Percentiles rank a stretch among this genome's conserved stretches.
Evolutionary conservation across 2,888 invertebrate genomes (phyloP).

Genomic region (Spilosoma lubricipeda): DNA sequence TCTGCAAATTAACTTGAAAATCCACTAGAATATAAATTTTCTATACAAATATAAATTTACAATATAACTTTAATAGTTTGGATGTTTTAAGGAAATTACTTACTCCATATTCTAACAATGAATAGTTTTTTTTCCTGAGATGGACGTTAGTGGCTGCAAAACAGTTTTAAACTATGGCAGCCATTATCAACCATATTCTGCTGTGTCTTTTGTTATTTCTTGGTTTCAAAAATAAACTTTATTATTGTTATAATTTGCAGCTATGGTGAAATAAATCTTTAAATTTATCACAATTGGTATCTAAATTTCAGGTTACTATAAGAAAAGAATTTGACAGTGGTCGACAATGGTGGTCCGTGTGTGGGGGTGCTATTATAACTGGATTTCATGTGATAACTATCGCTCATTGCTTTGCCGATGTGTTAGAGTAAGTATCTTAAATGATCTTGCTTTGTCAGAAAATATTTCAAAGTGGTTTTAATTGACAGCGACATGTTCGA

Average conservation of each 20-base stretch:
- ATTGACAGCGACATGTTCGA: no score
- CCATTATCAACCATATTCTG: no score
- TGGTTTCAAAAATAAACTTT: no score
- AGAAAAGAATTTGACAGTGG: slow-evolving; percentile 27
- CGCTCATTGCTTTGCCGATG: slow-evolving; percentile 12
- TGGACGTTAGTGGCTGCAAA: not conserved
- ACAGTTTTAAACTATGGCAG: no score
- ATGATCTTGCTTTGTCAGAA: not conserved
- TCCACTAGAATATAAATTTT: no score
- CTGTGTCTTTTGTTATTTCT: no score
- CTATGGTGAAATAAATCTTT: not conserved
- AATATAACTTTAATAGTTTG: no score
- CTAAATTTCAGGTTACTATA: slow-evolving; percentile 12
- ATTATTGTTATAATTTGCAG: not conserved
- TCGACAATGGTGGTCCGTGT: slow-evolving; percentile 48
- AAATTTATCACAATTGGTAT: not conserved
- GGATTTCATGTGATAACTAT: slow-evolving; percentile 48
- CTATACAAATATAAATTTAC: no score
- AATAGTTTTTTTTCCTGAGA: no score
- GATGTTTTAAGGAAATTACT: not conserved
- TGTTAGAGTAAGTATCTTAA: slow-evolving; percentile 2
- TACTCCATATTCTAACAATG: not conserved
- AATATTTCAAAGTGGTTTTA: not conserved
- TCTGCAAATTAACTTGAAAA: not conserved
- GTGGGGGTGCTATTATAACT: slow-evolving; percentile 56